Evolutionary conservation across 2,113 vertebrate species (phyloP).

Genomic region (Nyctibius bracteatus): DNA sequence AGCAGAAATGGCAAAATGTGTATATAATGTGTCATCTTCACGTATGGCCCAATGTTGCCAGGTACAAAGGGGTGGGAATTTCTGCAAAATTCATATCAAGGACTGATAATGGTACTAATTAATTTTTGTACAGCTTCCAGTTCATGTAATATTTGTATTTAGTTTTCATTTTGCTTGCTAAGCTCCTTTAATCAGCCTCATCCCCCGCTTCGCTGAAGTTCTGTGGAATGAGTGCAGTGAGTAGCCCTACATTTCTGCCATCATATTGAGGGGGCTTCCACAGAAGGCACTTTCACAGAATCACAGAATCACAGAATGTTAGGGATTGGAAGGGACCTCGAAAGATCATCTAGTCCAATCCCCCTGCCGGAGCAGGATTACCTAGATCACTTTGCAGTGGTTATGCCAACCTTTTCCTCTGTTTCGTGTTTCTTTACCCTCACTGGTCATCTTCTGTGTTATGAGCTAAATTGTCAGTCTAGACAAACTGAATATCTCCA

Average conservation of each 20-base stretch:
- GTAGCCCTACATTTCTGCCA: neutral
- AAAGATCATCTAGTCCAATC: no score
- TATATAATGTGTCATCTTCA: neutral
- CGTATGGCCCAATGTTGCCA: fast-evolving
- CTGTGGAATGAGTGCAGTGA: neutral
- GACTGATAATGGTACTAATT: neutral
- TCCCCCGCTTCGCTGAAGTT: neutral
- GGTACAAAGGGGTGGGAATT: neutral
- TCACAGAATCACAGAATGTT: no score
- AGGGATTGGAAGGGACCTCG: no score
- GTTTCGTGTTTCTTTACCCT: neutral
- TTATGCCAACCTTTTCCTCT: neutral
- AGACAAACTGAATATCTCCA: neutral
- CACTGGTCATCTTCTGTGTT: neutral
- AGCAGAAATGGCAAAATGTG: neutral
- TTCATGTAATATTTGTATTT: neutral
- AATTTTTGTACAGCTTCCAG: neutral
- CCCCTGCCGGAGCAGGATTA: no score
- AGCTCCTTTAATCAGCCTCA: neutral
- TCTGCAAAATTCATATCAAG: neutral
- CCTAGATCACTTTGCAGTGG: no score
- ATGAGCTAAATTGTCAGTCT: neutral
- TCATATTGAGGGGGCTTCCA: neutral
- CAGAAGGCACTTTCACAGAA: neutral
- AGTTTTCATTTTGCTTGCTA: neutral